phyloP scores from a whole-genome alignment of 2,888 invertebrate genomes.

The Idaea dimidiata region DNA sequence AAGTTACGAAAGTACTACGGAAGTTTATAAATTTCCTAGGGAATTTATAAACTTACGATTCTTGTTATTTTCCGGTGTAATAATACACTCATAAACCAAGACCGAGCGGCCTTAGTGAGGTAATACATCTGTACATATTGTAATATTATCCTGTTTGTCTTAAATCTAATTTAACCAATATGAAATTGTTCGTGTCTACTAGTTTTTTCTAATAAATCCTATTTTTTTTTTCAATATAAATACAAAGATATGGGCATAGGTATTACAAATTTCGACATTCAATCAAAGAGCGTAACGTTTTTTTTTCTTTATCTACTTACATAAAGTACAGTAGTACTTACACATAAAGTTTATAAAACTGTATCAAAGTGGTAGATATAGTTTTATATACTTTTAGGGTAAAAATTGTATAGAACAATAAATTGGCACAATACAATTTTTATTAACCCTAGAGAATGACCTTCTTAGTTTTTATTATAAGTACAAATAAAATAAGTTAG shows the following conservation, averaged over 20 bases:
- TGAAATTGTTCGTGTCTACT: background rate
- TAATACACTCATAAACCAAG: no score
- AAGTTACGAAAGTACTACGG: no score
- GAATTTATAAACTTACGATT: no score
- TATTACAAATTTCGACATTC: background rate
- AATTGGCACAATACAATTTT: constrained; percentile 50
- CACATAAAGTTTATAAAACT: background rate
- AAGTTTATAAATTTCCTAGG: no score
- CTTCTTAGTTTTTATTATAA: background rate
- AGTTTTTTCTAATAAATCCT: background rate
- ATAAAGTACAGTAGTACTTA: background rate
- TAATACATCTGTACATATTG: background rate
- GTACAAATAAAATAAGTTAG: background rate
- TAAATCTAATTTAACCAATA: background rate
- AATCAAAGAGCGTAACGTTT: background rate
- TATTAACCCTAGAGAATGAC: constrained; percentile 4
- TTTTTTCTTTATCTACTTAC: background rate
- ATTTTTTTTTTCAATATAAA: background rate
- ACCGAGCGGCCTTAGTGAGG: no score
- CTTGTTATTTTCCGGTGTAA: no score
- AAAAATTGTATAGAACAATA: constrained; percentile 34
- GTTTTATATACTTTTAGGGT: background rate
- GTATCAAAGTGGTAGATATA: background rate
- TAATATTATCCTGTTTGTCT: background rate
- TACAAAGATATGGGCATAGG: background rate